Evolutionary conservation across 2,113 vertebrate species (phyloP), one percentile per base, ranked within the genome.

Genomic region (Siniperca chuatsi): DNA sequence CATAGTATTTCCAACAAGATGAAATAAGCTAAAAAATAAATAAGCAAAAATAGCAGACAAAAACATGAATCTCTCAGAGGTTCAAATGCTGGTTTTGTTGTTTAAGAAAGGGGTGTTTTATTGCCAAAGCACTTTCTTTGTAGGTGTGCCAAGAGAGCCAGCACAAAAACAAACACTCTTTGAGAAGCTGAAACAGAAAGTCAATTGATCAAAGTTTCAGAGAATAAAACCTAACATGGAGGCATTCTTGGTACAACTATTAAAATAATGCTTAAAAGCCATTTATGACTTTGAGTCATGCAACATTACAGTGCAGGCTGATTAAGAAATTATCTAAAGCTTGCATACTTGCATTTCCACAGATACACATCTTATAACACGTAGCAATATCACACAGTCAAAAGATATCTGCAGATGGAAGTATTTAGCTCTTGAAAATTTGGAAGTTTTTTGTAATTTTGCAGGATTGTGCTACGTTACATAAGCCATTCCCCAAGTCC

Each of bases 331-430:
- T 6, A 58, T 78, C 40, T 18, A 37, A 77, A 71, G 6, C 42
- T 50, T 66, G 15, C 42, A 66, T 46, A 37, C 20, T 44, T 68
- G 40, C 42, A 84, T 79, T 21, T 77, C 68, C 58, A 70, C 66
- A 54, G 2, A 64, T 33, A 75, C 2, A 54, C 55, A 67, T 78
- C 69, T 73, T 16, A 7, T 52, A 16, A 57, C 13, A 48, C 57
- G 78, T 4, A 73, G 42, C 50, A 77, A 33, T 54, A 66, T 82
- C 44, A 42, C 42, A 44, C 10, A 79, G 21, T 83, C 58, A 76
- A 76, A 88, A 71, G 55, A 75, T 35, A 74, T 86, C 72, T 79
- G 76, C 89, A 90, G 74, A 93, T 92, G 87, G 86, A 88, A 91
- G 40, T 65, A 46, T 83, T 94, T 94, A 80, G 40, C 55, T 78